A percentile compares a stretch with the other conserved stretches of the same genome.
Evolutionary conservation across 2,797 vertebrate genomes (phyloP).

Genomic region (Pseudomugil gertrudae): DNA sequence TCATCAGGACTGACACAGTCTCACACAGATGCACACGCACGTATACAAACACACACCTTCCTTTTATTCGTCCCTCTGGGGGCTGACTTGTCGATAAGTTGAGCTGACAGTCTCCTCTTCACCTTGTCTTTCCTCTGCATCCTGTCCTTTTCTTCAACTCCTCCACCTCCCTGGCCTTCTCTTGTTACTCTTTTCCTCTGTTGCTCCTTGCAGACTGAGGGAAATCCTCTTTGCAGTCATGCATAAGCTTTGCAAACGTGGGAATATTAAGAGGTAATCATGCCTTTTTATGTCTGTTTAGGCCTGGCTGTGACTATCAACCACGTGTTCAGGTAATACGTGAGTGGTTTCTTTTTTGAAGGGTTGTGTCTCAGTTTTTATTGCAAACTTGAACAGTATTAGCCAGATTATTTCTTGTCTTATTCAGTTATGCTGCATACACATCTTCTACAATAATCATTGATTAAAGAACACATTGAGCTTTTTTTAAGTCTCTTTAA

Average conservation of each 20-base stretch:
- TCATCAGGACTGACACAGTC: constrained; percentile 57
- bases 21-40: background rate
- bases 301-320: background rate
- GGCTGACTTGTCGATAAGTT: constrained; percentile 66
- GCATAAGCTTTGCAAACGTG: constrained; percentile 20
- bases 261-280: constrained; percentile 21
- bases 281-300: constrained; percentile 14
- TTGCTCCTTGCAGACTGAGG: constrained; percentile 1
- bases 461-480: background rate
- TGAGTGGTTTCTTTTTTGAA: background rate
- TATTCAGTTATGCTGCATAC: background rate
- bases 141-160: constrained; percentile 45
- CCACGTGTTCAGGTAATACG: background rate
- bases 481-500: background rate
- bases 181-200: background rate
- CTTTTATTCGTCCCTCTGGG: constrained; percentile 61
- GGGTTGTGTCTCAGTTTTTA: background rate
- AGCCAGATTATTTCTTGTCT: background rate
- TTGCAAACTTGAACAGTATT: background rate
- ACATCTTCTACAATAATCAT: background rate
- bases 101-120: constrained; percentile 61
- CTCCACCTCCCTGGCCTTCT: constrained; percentile 17
- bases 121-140: constrained; percentile 46
- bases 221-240: constrained; percentile 1
- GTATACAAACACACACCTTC: constrained; percentile 8